Conservation (phyloP, 2,113 vertebrate genomes). For the Pluvialis apricaria region DNA sequence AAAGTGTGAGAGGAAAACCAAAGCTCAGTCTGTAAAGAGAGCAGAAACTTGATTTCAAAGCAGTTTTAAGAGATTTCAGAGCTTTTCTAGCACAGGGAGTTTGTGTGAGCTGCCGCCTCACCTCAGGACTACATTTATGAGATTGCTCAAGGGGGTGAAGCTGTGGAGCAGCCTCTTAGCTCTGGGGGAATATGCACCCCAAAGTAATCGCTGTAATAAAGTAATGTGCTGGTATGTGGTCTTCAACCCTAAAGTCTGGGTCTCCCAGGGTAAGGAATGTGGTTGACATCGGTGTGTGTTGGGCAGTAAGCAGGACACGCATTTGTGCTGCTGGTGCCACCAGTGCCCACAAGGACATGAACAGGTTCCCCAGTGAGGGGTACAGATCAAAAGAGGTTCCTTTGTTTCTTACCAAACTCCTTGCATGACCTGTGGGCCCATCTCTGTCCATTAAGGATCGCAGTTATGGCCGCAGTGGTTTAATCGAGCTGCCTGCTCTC, state of each 20-base stretch:
- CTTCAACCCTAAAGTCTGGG: background rate
- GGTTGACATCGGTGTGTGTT: background rate
- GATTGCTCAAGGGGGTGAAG: background rate
- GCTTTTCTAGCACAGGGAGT: background rate
- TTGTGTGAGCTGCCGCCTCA: background rate
- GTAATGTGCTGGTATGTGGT: background rate
- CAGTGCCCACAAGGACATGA: background rate
- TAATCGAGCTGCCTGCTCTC: background rate
- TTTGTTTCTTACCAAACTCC: background rate
- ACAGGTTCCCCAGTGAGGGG: background rate
- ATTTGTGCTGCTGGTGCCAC: background rate
- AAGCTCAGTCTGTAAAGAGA: background rate
- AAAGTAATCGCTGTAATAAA: background rate
- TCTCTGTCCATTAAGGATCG: background rate
- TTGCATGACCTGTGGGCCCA: background rate
- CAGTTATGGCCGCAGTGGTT: accelerated
- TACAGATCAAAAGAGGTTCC: background rate
- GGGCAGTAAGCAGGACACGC: accelerated
- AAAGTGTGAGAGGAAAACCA: background rate
- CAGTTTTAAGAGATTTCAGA: background rate
- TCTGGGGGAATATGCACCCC: background rate
- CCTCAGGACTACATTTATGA: background rate
- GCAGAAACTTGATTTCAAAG: background rate
- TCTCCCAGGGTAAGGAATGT: background rate
- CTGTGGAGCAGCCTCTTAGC: background rate